phyloP scores from a whole-genome alignment of 2,888 invertebrate genomes.

The Caenorhabditis becei region DNA sequence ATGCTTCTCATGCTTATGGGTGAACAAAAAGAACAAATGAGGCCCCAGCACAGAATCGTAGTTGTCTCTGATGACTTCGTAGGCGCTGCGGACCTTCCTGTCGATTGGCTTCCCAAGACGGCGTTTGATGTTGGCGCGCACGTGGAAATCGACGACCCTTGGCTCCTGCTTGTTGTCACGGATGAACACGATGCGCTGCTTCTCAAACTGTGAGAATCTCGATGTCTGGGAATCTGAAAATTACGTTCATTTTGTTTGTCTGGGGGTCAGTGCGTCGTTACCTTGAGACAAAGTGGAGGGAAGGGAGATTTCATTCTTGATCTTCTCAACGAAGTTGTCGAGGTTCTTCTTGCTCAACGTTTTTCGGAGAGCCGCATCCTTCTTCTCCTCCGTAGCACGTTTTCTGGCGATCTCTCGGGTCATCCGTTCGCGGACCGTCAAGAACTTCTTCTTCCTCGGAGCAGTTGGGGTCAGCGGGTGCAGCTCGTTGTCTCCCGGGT shows the following conservation, averaged over 20 bases:
- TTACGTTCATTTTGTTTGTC: too few species aligned
- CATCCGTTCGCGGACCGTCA: conserved; percentile 12
- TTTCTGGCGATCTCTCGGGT: background rate
- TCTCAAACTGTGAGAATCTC: background rate
- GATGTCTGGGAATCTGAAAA: too few species aligned
- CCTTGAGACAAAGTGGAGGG: background rate
- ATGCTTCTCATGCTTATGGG: background rate
- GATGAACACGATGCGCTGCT: background rate
- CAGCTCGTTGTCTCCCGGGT: conserved; percentile 21
- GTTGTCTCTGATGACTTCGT: conserved; percentile 13
- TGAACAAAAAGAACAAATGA: background rate
- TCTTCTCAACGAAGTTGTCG: background rate
- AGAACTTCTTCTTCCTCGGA: background rate
- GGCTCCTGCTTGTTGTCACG: background rate
- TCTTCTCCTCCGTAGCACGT: too few species aligned
- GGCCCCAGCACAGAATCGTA: conserved; percentile 5
- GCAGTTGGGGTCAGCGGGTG: background rate
- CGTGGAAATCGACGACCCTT: background rate
- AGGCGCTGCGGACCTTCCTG: background rate
- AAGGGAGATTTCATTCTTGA: background rate
- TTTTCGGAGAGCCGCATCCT: background rate
- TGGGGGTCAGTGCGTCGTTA: too few species aligned
- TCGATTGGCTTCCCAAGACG: background rate
- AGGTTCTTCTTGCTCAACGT: background rate
- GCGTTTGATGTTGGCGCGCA: background rate